Base-by-base conservation (phyloP, 2,888 invertebrate species). In the Papilio demoleus region DNA sequence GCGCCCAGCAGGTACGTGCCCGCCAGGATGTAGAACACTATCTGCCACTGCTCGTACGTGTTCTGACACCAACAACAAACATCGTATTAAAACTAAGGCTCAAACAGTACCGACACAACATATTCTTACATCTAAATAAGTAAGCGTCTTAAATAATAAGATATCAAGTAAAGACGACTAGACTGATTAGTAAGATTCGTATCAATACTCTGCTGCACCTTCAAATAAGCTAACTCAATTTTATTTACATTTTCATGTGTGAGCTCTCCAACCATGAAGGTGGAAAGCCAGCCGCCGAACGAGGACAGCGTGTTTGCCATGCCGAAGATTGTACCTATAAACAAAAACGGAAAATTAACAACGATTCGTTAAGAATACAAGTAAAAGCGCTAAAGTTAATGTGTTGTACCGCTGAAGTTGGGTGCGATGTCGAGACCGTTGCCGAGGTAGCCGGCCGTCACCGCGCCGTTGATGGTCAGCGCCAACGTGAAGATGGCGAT, bases 341-440 rank as follows among this genome's bases (percentile, higher is more conserved):
- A 36, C 19, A 95, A 34, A 2, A 50, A 24, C 38, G 22, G 0
- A 36, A 36, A 14, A 12, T 47, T 17, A 76, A 50, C n/a, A n/a
- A n/a, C n/a, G n/a, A n/a, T n/a, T n/a, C n/a, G n/a, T n/a, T n/a
- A n/a, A n/a, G n/a, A n/a, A 17, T 5, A 22, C 9, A 5, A 12
- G 12, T 12, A 9, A 19, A 8, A n/a, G 40, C 38, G 1, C 14
- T 14, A 14, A n/a, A 6, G n/a, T 9, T 2, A 8, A 17, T 11
- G 47, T 47, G 22, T 2, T 14, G n/a, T 94, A 77, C 97, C 94
- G 68, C 97, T 96, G 82, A 97, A 97, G 84, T 97, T 97, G 0
- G 97, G 97, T 2, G 97, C 97, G 76, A 97, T 97, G 78, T 97
- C 97, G 27, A 97, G 90, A 12, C 96, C 97, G 80, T 97, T 97